Evolutionary conservation across 2,113 vertebrate species (phyloP), one percentile per base, ranked within the genome.

Genomic region (Tringa solitaria): DNA sequence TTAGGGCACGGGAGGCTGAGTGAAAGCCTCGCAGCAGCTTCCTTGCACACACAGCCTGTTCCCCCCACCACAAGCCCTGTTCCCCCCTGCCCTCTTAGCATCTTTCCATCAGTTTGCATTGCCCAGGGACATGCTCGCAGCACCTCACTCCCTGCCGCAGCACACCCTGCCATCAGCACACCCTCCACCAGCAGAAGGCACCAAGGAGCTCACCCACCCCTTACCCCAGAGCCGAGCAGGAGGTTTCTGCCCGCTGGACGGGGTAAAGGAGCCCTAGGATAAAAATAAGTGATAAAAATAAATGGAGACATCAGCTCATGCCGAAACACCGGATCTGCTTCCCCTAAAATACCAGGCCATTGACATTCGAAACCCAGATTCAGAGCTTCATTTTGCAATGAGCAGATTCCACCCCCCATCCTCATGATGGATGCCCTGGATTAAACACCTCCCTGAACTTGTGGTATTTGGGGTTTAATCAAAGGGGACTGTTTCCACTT

Each of bases 391-490:
- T 63, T 78, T 91, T 82, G 69, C 50, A 92, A 35, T 43, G 16
- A 82, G 65, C 56, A 74, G 84, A 88, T 86, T 90, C 60, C 30
- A n/a, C 37, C 45, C 48, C n/a, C 30, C 43, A 54, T 83, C 53
- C 75, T 76, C 2, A 1, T 56, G 87, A 79, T 74, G 87, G 78
- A 91, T 83, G 67, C 88, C 73, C 50, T 74, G 84, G 69, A 93
- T 87, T 92, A 95, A 93, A 59, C 51, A 87, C 12, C 8, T 46
- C 69, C 46, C 56, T 0, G 4, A 64, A 65, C 92, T 69, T 84
- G 87, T 94, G 93, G 83, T 76, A 80, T 94, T 13, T 92, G 81
- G 74, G 79, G 61, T 90, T 96, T 95, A 90, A 95, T 89, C 69
- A 87, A 87, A 87, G 61, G 48, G 72, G 61, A 12, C 10, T 64